Conservation (phyloP, 2,113 vertebrate genomes). For the Zingel zingel region DNA sequence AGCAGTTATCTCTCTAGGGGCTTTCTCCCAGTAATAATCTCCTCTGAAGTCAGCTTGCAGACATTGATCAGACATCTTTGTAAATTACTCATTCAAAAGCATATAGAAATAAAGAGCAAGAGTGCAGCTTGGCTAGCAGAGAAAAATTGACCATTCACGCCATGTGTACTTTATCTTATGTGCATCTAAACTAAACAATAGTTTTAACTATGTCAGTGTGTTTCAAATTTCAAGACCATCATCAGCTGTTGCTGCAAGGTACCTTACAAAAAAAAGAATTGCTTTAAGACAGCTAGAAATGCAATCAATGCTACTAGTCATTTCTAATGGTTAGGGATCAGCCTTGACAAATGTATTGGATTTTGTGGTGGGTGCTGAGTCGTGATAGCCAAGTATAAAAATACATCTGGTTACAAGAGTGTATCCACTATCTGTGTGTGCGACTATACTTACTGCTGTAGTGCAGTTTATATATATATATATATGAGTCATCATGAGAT, state of each 20-base stretch:
- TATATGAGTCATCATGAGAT: slow-evolving; percentile 60
- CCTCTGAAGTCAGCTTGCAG: slow-evolving; percentile 18
- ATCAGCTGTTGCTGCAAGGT: slow-evolving; percentile 2
- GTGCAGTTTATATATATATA: slow-evolving; percentile 14
- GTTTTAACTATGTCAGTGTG: slow-evolving; percentile 3
- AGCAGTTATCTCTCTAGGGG: background rate
- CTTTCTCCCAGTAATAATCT: slow-evolving; percentile 23
- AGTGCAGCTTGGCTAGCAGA: background rate
- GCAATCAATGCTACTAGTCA: background rate
- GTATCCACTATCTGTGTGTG: slow-evolving; percentile 41
- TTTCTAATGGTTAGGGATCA: slow-evolving; percentile 27
- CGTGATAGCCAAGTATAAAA: slow-evolving; percentile 64
- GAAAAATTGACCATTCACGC: slow-evolving; percentile 16
- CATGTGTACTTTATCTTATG: slow-evolving; percentile 6
- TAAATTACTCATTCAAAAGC: slow-evolving; percentile 18
- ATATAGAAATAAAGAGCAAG: background rate
- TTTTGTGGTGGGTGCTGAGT: slow-evolving; percentile 56
- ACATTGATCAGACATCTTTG: slow-evolving; percentile 26
- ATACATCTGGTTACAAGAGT: slow-evolving; percentile 54
- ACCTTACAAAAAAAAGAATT: background rate
- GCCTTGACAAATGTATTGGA: slow-evolving; percentile 27
- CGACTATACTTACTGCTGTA: slow-evolving; percentile 38
- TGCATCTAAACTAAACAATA: slow-evolving; percentile 13
- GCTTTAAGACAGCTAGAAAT: slow-evolving; percentile 14
- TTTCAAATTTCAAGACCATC: slow-evolving; percentile 17